Conservation (phyloP, 2,888 invertebrate genomes). For the Melieria crassipennis region DNA sequence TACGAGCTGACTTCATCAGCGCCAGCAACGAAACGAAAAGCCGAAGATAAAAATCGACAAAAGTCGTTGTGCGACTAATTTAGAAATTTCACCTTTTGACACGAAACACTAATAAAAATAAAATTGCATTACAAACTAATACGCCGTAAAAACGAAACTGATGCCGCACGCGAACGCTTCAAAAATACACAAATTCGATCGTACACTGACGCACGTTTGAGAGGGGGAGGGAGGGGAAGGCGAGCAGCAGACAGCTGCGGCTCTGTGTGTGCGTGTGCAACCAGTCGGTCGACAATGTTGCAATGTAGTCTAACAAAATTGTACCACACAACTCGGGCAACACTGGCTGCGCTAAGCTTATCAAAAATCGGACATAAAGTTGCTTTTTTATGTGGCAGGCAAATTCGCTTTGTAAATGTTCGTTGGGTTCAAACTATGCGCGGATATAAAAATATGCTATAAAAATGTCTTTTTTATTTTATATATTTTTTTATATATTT, state of each 20-base stretch:
- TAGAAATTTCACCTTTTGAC: slow-evolving; percentile 43
- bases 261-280: not conserved
- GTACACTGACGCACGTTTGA: not conserved
- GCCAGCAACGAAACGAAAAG: not conserved
- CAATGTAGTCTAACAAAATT: too few species aligned
- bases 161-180: too few species aligned
- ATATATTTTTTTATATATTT: too few species aligned
- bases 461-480: too few species aligned
- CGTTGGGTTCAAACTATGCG: too few species aligned
- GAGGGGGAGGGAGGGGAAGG: not conserved
- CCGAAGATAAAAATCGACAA: not conserved
- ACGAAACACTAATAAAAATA: slow-evolving; percentile 39
- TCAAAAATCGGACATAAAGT: too few species aligned
- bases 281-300: too few species aligned
- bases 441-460: too few species aligned
- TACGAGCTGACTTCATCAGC: not conserved
- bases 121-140: slow-evolving; percentile 37
- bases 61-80: slow-evolving; percentile 35
- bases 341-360: too few species aligned
- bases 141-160: slow-evolving; percentile 11
- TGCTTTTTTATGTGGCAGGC: too few species aligned
- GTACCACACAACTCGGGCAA: too few species aligned
- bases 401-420: too few species aligned
- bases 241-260: slow-evolving; percentile 5
- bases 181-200: not conserved